Conservation (phyloP, 1,140 invertebrate genomes). For the Drosophila paulistorum region DNA sequence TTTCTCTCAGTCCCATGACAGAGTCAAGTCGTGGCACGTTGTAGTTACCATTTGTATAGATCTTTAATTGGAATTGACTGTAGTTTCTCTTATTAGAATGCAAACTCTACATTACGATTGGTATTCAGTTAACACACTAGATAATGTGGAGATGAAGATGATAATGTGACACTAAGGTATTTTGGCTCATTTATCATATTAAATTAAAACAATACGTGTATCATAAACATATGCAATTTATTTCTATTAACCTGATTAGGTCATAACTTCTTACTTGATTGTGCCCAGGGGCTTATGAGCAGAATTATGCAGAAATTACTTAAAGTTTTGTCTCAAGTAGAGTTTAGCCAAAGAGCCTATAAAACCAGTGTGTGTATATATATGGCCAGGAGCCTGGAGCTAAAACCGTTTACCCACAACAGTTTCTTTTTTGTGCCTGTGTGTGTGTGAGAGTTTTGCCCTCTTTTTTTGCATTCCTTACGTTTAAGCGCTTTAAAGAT, state of each 20-base stretch:
- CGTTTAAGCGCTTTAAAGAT: constrained; percentile 75
- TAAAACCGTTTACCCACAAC: constrained; percentile 29
- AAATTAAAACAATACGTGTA: not conserved
- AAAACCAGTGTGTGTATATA: constrained; percentile 27
- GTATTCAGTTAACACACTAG: too few relatives aligned
- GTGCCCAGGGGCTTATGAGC: constrained; percentile 41
- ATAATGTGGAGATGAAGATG: not conserved
- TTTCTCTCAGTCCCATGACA: too few relatives aligned
- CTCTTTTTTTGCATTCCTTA: constrained; percentile 40
- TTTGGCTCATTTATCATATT: not conserved
- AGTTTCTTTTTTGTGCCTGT: constrained; percentile 34
- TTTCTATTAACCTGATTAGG: constrained; percentile 60
- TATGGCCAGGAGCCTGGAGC: constrained; percentile 17
- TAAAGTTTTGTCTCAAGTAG: constrained; percentile 65
- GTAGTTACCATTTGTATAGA: not conserved
- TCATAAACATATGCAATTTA: constrained; percentile 35
- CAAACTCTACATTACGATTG: too few relatives aligned
- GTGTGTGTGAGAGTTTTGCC: not conserved
- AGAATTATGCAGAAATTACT: constrained; percentile 73
- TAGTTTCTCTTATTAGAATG: too few relatives aligned
- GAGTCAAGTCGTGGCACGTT: not conserved
- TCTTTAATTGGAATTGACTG: not conserved
- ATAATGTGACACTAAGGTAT: not conserved
- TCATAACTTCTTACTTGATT: constrained; percentile 31
- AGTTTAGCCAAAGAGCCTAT: constrained; percentile 44